Percentiles rank a stretch among this genome's conserved stretches.
These are phyloP conservation scores for Saccopteryx leptura DNA, from an alignment of 2,113 vertebrate genomes.

Conservation along the genomic window DNA sequence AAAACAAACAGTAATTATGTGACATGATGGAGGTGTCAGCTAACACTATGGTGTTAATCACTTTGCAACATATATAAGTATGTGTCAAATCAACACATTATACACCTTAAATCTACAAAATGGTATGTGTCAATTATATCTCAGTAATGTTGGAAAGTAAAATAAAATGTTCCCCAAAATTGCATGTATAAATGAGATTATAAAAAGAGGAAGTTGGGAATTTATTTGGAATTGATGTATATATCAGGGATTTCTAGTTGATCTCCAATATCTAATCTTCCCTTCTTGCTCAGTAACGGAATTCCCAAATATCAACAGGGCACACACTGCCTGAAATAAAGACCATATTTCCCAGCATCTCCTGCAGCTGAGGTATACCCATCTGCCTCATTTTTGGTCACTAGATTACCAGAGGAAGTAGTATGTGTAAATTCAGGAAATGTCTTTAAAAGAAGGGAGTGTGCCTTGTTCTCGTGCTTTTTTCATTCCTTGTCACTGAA, in stretches of 20 bases:
- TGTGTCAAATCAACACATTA: not conserved
- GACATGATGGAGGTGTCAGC: not conserved
- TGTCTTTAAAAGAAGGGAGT: not conserved
- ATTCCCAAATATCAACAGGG: not conserved
- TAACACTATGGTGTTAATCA: not conserved
- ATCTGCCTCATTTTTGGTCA: not conserved
- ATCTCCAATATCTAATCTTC: not conserved
- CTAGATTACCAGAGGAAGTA: not conserved
- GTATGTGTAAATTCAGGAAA: not conserved
- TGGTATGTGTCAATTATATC: not conserved
- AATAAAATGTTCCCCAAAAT: not conserved
- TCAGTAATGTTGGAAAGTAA: constrained; percentile 2
- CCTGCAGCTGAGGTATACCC: not conserved
- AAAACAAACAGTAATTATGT: not conserved
- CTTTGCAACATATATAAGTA: not conserved
- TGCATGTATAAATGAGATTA: not conserved
- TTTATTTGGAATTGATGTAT: not conserved
- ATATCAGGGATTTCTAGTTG: not conserved
- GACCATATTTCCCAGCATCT: not conserved
- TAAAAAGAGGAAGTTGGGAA: not conserved
- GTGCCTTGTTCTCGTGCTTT: not conserved
- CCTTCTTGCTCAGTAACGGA: constrained; percentile 6
- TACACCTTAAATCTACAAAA: not conserved
- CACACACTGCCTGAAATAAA: not conserved
- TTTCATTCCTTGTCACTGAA: not conserved